phyloP scores from a whole-genome alignment of 2,888 invertebrate genomes.

The Holacanthella duospinosa region DNA sequence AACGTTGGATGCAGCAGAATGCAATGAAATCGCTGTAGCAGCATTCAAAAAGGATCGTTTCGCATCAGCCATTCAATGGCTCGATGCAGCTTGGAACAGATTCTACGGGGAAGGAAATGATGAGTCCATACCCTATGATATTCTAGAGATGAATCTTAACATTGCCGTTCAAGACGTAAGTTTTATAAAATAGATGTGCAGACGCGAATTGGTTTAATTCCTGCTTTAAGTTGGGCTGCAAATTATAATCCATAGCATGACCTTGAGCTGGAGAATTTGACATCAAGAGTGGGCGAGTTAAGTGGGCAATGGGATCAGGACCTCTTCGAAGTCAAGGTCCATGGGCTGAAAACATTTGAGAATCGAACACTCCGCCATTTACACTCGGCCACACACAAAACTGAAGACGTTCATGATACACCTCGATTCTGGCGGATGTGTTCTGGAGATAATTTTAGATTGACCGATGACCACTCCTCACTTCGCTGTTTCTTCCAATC shows the following conservation, averaged over 20 bases:
- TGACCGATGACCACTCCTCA: neutral
- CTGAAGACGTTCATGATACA: neutral
- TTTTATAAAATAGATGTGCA: neutral
- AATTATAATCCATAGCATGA: neutral
- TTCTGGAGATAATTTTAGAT: neutral
- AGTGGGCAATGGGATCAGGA: neutral
- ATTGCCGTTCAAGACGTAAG: neutral
- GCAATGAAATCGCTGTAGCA: neutral
- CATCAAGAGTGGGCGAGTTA: neutral
- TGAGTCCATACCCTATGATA: neutral
- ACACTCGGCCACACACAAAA: neutral
- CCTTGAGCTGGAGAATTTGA: neutral
- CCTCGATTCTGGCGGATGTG: neutral
- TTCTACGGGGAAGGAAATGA: neutral
- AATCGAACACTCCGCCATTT: neutral
- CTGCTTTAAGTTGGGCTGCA: neutral
- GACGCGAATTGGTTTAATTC: neutral
- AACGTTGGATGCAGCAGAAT: neutral
- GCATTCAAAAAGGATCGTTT: neutral
- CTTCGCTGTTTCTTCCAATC: neutral
- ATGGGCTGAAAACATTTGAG: neutral
- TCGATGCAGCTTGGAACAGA: neutral
- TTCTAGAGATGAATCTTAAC: neutral
- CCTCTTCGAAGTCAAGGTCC: neutral
- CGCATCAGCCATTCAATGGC: neutral